Evolutionary conservation across 2,797 vertebrate genomes (phyloP).

Genomic region (Botia almorhae): DNA sequence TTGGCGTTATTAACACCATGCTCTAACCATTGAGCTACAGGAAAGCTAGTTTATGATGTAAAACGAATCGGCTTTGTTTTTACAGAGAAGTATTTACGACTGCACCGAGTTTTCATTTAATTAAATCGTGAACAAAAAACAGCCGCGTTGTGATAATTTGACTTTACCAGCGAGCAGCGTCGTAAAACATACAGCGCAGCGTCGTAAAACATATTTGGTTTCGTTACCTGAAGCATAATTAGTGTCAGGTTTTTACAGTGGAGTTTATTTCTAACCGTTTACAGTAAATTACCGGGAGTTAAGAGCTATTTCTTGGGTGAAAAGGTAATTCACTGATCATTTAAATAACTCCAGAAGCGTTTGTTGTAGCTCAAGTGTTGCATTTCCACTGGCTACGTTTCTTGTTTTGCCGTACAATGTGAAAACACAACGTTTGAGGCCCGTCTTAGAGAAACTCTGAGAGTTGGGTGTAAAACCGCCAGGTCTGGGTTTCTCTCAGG

Average conservation of each 20-base stretch:
- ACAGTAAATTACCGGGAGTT: background rate
- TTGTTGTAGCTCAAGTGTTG: slow-evolving; percentile 2
- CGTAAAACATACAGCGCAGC: background rate
- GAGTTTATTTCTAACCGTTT: background rate
- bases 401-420: background rate
- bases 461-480: background rate
- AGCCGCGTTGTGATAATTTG: background rate
- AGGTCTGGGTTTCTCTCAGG: background rate
- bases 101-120: too few relatives aligned
- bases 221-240: background rate
- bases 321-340: too few relatives aligned
- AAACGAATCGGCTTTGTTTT: too few relatives aligned
- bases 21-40: too few relatives aligned
- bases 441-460: background rate
- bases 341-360: background rate
- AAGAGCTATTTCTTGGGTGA: too few relatives aligned
- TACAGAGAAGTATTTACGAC: too few relatives aligned
- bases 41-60: too few relatives aligned
- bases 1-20: too few relatives aligned
- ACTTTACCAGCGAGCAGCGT: background rate
- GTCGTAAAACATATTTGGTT: background rate
- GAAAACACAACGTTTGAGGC: background rate
- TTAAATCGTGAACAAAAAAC: background rate
- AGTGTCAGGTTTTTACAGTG: background rate
- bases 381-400: background rate